phyloP scores from a whole-genome alignment of 2,888 invertebrate genomes.

The Pachliopta kotzebuea region DNA sequence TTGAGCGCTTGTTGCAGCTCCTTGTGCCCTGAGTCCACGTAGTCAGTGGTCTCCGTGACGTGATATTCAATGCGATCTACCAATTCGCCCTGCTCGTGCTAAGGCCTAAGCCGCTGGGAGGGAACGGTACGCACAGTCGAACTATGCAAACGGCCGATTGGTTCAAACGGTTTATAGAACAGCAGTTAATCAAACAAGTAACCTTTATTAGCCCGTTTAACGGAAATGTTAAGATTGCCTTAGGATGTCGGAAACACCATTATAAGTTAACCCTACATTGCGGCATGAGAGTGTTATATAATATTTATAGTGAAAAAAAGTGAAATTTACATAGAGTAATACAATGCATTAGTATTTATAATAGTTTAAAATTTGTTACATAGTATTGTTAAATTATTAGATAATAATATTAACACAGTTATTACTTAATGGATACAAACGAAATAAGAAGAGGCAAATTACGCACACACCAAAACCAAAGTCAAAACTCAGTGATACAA shows the following conservation, averaged over 20 bases:
- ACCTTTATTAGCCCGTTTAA: constrained; percentile 51
- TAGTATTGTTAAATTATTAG: constrained; percentile 31
- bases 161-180: constrained; percentile 65
- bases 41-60: constrained; percentile 92
- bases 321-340: constrained; percentile 41
- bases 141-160: constrained; percentile 61
- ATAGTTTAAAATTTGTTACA: constrained; percentile 53
- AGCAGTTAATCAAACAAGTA: constrained; percentile 52
- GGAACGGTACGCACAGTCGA: constrained; percentile 54
- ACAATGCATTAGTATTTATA: constrained; percentile 37
- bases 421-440: constrained; percentile 60
- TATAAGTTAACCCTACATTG: constrained; percentile 37
- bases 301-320: constrained; percentile 36
- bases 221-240: constrained; percentile 54
- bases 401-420: constrained; percentile 38
- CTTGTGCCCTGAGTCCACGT: constrained; percentile 89
- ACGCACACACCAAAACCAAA: constrained; percentile 74
- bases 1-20: constrained; percentile 89
- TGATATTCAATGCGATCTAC: constrained; percentile 97
- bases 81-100: constrained; percentile 91
- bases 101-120: constrained; percentile 65
- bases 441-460: constrained; percentile 73
- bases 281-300: constrained; percentile 37
- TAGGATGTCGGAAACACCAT: constrained; percentile 36
- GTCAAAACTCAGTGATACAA: constrained; percentile 56